phyloP scores from a whole-genome alignment of 2,113 vertebrate species.

The Salvelinus namaycush region DNA sequence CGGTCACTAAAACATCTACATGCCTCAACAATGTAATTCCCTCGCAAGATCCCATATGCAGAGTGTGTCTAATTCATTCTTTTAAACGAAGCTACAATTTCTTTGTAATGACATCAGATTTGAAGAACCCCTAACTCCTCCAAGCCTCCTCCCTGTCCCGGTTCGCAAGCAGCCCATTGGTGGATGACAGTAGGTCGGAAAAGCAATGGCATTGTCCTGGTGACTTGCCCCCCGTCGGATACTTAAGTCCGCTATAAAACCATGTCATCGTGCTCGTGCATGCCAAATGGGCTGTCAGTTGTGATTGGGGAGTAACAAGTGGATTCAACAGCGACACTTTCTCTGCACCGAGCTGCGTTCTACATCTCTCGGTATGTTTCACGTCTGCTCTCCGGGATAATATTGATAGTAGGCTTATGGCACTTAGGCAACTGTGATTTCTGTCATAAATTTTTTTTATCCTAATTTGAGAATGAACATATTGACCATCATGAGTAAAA shows the following conservation, averaged over 20 bases:
- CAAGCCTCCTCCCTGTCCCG: slow-evolving; percentile 16
- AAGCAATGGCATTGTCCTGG: slow-evolving; percentile 78
- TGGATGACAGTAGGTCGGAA: slow-evolving; percentile 67
- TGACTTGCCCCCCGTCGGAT: slow-evolving; percentile 55
- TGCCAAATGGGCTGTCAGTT: slow-evolving; percentile 72
- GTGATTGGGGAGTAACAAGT: slow-evolving; percentile 70
- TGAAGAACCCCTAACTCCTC: slow-evolving; percentile 48
- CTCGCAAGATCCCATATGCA: slow-evolving; percentile 69
- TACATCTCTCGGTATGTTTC: slow-evolving; percentile 62
- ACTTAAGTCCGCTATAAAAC: slow-evolving; percentile 78
- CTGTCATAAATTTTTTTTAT: background rate
- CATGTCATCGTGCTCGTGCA: slow-evolving; percentile 57
- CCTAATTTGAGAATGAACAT: background rate
- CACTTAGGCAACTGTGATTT: too few relatives aligned
- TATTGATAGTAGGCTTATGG: too few relatives aligned
- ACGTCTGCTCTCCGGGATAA: too few relatives aligned
- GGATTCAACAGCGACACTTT: slow-evolving; percentile 55
- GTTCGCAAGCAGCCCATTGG: slow-evolving; percentile 77
- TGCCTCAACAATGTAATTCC: slow-evolving; percentile 7
- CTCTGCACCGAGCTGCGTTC: slow-evolving; percentile 28
- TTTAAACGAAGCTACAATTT: slow-evolving; percentile 77
- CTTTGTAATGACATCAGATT: slow-evolving; percentile 82
- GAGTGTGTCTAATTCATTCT: slow-evolving; percentile 71
- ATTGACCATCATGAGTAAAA: background rate
- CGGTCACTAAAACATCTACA: background rate